Percentiles rank a stretch among this genome's conserved stretches.
Conservation (phyloP, 2,888 invertebrate species). For the Diplazon laetatorius region DNA sequence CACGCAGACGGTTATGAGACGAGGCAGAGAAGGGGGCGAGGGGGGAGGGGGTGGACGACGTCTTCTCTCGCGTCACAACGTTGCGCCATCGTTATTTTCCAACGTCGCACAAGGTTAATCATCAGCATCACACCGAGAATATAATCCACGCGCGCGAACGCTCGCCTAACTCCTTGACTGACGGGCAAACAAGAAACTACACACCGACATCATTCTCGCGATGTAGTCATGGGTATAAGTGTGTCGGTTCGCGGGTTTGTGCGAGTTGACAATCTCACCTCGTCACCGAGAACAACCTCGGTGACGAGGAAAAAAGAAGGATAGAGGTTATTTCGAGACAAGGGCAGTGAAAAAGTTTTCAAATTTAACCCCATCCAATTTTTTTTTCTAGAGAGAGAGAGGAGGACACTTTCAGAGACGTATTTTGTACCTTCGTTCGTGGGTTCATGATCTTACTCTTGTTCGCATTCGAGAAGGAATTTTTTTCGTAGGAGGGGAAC, state of each 20-base stretch:
- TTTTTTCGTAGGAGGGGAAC: not conserved
- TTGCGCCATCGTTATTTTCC: slow-evolving; percentile 76
- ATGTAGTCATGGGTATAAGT: no score
- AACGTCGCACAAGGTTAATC: slow-evolving; percentile 81
- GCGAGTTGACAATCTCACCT: no score
- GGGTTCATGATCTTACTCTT: not conserved
- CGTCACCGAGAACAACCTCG: slow-evolving; percentile 66
- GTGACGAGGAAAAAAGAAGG: slow-evolving; percentile 65
- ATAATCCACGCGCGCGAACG: slow-evolving; percentile 45
- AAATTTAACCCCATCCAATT: slow-evolving; percentile 81
- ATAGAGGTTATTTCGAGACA: slow-evolving; percentile 57
- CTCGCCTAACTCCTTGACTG: slow-evolving; percentile 72
- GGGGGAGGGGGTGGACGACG: no score
- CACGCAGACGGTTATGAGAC: slow-evolving; percentile 29
- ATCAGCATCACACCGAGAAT: slow-evolving; percentile 68
- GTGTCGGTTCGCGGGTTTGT: not conserved
- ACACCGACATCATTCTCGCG: slow-evolving; percentile 41
- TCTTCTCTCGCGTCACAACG: slow-evolving; percentile 58
- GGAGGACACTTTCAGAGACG: no score
- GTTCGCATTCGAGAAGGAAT: slow-evolving; percentile 5
- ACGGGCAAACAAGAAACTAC: slow-evolving; percentile 77
- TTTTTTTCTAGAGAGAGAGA: no score
- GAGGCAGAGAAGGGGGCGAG: slow-evolving; percentile 27
- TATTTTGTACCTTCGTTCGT: no score
- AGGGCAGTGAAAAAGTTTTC: slow-evolving; percentile 80